phyloP scores from a whole-genome alignment of 2,113 vertebrate species.

The Sander lucioperca region DNA sequence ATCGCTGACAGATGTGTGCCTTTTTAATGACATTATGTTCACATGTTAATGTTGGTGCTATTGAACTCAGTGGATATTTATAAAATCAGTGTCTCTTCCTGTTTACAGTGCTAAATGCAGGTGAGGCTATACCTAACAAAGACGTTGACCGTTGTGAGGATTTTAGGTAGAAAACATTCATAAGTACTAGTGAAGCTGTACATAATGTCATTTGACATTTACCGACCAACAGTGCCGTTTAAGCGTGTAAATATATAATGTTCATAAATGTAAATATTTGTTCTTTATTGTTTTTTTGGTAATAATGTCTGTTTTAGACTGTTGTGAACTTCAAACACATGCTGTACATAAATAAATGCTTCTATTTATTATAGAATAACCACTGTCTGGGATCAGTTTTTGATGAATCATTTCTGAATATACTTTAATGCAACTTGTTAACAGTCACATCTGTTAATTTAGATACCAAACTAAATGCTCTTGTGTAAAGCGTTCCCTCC shows the following conservation, averaged over 20 bases:
- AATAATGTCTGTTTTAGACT: conserved; percentile 38
- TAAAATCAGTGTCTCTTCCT: conserved; percentile 29
- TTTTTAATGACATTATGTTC: conserved; percentile 40
- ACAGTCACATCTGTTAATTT: background rate
- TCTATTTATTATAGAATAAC: conserved; percentile 82
- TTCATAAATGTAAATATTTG: conserved; percentile 81
- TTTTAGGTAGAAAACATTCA: conserved; percentile 5
- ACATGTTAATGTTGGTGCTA: conserved; percentile 45
- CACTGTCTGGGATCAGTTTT: conserved; percentile 28
- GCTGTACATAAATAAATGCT: conserved; percentile 79
- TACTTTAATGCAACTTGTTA: background rate
- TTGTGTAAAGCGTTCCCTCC: background rate
- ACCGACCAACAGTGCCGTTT: conserved; percentile 24
- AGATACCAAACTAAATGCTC: background rate
- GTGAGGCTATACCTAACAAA: conserved; percentile 12
- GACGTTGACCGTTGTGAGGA: background rate
- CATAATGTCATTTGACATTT: conserved; percentile 11
- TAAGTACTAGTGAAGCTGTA: conserved; percentile 19
- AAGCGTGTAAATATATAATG: conserved; percentile 80
- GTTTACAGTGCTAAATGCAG: conserved; percentile 54
- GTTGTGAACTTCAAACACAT: conserved; percentile 62
- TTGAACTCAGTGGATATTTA: conserved; percentile 39
- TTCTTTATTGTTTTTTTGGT: conserved; percentile 32
- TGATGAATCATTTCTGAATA: background rate
- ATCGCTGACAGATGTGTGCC: conserved; percentile 37